Conservation (phyloP, 2,113 vertebrate genomes). For the Panthera uncia region DNA sequence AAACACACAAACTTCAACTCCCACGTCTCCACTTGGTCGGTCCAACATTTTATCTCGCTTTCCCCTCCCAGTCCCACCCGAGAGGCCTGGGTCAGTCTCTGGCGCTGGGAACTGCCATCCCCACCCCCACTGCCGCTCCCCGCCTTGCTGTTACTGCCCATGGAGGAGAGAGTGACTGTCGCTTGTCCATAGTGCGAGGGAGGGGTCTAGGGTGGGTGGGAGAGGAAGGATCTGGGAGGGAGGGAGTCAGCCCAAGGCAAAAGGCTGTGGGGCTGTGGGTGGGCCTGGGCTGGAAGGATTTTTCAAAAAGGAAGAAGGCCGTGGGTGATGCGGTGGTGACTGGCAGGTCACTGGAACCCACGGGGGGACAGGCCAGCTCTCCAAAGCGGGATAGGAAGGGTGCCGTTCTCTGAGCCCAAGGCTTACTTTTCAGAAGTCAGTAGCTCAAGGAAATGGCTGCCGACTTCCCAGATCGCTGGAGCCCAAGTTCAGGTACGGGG, state of each 20-base stretch:
- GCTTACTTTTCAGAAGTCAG: slow-evolving; percentile 14
- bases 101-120: rapidly evolving
- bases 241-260: slow-evolving; percentile 59
- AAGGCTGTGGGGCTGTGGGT: slow-evolving; percentile 14
- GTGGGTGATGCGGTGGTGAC: slow-evolving; percentile 61
- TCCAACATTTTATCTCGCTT: rapidly evolving
- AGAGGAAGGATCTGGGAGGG: slow-evolving; percentile 21
- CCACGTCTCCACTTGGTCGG: background rate
- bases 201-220: slow-evolving; percentile 27
- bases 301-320: slow-evolving; percentile 66
- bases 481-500: background rate
- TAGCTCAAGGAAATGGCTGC: background rate
- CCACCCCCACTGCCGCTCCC: rapidly evolving
- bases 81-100: background rate
- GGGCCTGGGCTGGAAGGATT: slow-evolving; percentile 49
- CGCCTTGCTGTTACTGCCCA: background rate
- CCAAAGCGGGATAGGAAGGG: background rate
- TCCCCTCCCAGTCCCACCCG: background rate
- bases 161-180: too few relatives aligned
- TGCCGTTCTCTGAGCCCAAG: background rate
- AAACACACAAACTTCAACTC: background rate
- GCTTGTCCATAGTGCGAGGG: background rate
- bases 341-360: slow-evolving; percentile 46
- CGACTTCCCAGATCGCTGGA: background rate
- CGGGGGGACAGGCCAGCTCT: background rate